Evolutionary conservation across 2,797 vertebrate genomes (phyloP), one percentile per base, ranked within the genome.

Genomic region (Phoeniculus purpureus): DNA sequence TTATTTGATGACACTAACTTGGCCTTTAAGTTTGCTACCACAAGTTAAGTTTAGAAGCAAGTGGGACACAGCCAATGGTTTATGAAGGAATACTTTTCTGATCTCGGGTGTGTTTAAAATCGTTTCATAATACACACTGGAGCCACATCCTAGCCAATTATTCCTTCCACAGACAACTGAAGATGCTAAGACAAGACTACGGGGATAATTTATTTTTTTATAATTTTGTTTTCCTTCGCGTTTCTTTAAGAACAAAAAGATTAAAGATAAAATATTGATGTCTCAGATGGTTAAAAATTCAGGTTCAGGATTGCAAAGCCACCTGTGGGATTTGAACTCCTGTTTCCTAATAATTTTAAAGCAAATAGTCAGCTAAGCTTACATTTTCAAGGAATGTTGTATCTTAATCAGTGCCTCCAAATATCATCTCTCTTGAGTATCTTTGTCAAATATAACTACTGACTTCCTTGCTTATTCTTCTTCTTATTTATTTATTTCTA

Each of bases 301-400:
- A 43, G 7, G 9, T 34, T 75, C 65, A 87, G 62, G 12, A 2
- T 78, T 90, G 93, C 34, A 85, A 76, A 84, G 45, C n/a, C 59
- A 9, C 8, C 15, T 59, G 3, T 51, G 48, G 58, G 32, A 37
- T 85, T 73, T 81, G 27, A 67, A 47, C 7, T 62, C 32, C 3
- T 67, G 3, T 85, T 91, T 91, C n/a, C 3, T 59, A 43, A 54
- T 87, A 79, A 59, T 81, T 91, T 91, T 62, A 79, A 93, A 89
- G 12, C 7, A 68, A 87, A 62, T 31, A 55, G 37, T 66, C 50
- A 81, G 3, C 22, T 84, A 78, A 76, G 3, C 3, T 31, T 81
- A 14, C n/a, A 0, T 47, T 81, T 87, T 83, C 76, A 76, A 47
- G 34, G 14, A 65, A 67, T 64, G 7, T 6, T 81, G 2, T 43